Evolutionary conservation across 2,888 invertebrate genomes (phyloP).

Genomic region (Leptopilina myrica): DNA sequence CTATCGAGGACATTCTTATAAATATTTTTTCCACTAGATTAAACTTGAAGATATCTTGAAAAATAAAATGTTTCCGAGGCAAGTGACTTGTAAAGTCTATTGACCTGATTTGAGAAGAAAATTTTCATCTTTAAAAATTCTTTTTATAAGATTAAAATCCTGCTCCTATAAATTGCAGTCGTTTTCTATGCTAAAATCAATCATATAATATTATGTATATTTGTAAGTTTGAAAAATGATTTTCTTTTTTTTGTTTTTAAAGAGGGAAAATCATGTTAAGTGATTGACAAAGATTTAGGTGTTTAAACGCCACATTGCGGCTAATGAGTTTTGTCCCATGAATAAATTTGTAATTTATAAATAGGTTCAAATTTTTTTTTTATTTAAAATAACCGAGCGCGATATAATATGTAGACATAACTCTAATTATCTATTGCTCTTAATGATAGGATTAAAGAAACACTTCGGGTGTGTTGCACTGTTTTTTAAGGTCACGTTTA

Average conservation of each 20-base stretch:
- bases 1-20: neutral
- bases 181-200: neutral
- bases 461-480: neutral
- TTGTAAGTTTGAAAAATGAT: neutral
- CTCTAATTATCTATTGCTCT: conserved; percentile 13
- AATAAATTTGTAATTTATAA: conserved; percentile 14
- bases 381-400: neutral
- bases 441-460: conserved; percentile 10
- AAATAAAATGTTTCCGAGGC: neutral
- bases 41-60: neutral
- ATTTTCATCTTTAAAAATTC: neutral
- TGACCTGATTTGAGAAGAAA: conserved; percentile 14
- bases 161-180: neutral
- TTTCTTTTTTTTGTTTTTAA: neutral
- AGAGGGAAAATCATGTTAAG: neutral
- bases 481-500: neutral
- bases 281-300: neutral
- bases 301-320: neutral
- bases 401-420: neutral
- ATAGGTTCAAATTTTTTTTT: neutral
- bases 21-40: conserved; percentile 2
- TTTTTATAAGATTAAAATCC: neutral
- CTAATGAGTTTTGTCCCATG: conserved; percentile 3
- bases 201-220: too few relatives aligned
- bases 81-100: conserved; percentile 16